Evolutionary conservation across 2,888 invertebrate genomes (phyloP), one percentile per base, ranked within the genome.

Genomic region (Thalpophila matura): DNA sequence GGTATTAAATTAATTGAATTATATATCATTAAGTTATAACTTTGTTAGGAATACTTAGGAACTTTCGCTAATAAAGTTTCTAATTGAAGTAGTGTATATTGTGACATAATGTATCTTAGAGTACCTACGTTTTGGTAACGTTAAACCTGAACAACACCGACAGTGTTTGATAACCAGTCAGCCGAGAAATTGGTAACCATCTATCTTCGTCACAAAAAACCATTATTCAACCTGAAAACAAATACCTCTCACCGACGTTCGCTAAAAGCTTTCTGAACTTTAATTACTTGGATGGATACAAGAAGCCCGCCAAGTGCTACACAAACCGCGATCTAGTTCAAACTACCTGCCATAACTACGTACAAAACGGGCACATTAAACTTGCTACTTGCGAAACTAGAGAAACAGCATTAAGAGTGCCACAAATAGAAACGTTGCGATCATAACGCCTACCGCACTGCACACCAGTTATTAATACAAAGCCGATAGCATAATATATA

Each of bases 351-450:
- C 74, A 74, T 61, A 78, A 74, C 74, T 68, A 64, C 74, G 31
- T 63, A 68, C 59, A 71, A 66, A 78, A 74, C 75, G 70, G 63
- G 72, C 69, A 74, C 77, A 80, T 81, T 81, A 78, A 84, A 86
- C 83, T 83, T 83, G 61, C 70, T 63, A 61, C 72, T 75, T 71
- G 86, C 85, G 83, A 86, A 87, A 86, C 88, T 83, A 84, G 84
- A 85, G 83, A 88, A 87, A 87, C 87, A 68, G 75, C 85, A 86
- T 84, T 83, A 81, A 86, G 77, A 79, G 81, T 76, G 85, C 87
- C 85, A 78, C 84, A 90, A 91, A 91, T 91, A 91, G 89, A 86
- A 80, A 75, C 83, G 78, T 79, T 81, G 85, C 83, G 71, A 87
- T 84, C 81, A 84, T 80, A 84, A 59, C 60, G 60, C 59, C 74